These are phyloP conservation scores for Agrypnus murinus DNA, from an alignment of 2,888 invertebrate species.

Conservation along the genomic window DNA sequence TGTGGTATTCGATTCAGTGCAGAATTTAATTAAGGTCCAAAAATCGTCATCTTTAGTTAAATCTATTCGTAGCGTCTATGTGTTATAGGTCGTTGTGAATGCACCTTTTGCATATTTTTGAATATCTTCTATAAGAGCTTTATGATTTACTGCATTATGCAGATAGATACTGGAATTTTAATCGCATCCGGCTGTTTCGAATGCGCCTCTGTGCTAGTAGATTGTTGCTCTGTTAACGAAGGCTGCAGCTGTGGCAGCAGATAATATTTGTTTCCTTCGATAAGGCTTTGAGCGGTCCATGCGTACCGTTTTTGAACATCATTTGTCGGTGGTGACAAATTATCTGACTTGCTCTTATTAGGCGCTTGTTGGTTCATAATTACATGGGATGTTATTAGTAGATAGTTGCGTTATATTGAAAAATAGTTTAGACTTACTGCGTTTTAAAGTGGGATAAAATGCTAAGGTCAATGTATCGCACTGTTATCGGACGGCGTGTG, in stretches of 20 bases:
- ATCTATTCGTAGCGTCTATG: conserved; percentile 9
- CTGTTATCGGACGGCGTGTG: too few relatives aligned
- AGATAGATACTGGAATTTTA: conserved; percentile 5
- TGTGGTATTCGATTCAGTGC: conserved; percentile 1
- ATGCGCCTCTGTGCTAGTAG: background rate
- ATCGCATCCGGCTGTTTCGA: background rate
- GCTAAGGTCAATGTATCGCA: too few relatives aligned
- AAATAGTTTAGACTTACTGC: too few relatives aligned
- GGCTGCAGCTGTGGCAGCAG: background rate
- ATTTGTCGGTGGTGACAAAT: background rate
- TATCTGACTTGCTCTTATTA: background rate
- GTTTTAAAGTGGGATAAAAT: too few relatives aligned
- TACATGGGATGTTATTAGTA: too few relatives aligned
- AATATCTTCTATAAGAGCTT: conserved; percentile 22
- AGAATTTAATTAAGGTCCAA: background rate
- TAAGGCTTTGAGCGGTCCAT: background rate
- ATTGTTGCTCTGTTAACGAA: background rate
- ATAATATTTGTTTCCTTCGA: too few relatives aligned
- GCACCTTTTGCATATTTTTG: conserved; percentile 14
- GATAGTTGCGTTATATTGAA: too few relatives aligned
- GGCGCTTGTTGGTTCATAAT: background rate
- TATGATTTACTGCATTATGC: conserved; percentile 25
- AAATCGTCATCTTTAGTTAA: conserved; percentile 14
- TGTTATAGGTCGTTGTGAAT: conserved; percentile 16
- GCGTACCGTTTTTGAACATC: background rate